Evolutionary conservation across 2,113 vertebrate genomes (phyloP).

Genomic region (Noturus placidus): DNA sequence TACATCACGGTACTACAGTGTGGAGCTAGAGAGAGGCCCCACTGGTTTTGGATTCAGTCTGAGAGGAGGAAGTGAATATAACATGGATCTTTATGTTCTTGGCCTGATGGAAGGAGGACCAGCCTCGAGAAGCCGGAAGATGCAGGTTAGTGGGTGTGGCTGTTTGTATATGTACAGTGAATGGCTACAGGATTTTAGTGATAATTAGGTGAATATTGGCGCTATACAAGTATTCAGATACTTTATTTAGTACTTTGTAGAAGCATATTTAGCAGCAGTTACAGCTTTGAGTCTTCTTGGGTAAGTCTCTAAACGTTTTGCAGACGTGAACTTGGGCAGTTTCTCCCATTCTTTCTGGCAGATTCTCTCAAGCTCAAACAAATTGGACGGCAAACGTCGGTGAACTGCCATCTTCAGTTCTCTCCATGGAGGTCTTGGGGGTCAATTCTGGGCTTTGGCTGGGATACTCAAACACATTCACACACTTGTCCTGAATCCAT

Average conservation of each 20-base stretch:
- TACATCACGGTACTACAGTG: conserved; percentile 57
- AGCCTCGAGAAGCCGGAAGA: conserved; percentile 59
- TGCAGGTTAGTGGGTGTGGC: conserved; percentile 47
- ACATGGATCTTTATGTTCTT: conserved; percentile 94
- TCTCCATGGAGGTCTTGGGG: not conserved
- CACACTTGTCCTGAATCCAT: not conserved
- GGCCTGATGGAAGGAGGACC: conserved; percentile 64
- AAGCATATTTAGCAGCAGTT: not conserved
- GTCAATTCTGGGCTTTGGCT: not conserved
- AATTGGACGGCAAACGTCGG: not conserved
- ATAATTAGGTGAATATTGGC: not conserved
- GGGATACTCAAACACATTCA: not conserved
- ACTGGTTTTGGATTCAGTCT: conserved; percentile 95
- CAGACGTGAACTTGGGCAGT: not conserved
- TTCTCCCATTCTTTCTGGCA: not conserved
- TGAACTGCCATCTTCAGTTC: not conserved
- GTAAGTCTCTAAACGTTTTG: not conserved
- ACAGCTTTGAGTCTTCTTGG: not conserved
- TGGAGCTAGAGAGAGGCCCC: conserved; percentile 86
- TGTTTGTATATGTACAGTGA: conserved; percentile 30
- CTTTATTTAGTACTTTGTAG: not conserved
- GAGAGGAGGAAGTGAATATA: conserved; percentile 95
- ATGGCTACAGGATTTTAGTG: conserved; percentile 27
- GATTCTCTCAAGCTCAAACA: not conserved
- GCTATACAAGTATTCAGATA: not conserved